Conservation (phyloP, 2,113 vertebrate genomes). For the Grammomys surdaster region DNA sequence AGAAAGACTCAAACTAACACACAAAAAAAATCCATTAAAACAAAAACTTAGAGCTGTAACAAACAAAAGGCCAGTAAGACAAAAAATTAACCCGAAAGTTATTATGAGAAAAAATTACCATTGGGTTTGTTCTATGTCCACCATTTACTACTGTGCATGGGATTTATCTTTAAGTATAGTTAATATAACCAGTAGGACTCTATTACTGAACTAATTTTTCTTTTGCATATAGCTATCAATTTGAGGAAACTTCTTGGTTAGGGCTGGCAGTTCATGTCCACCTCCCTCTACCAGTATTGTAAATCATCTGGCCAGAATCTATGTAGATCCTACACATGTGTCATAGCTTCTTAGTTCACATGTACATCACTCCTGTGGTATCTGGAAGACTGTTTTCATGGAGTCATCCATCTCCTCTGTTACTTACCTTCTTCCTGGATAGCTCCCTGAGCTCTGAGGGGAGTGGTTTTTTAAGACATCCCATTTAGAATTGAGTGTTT, state of each 20-base stretch:
- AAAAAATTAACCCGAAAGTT: not conserved
- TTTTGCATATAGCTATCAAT: not conserved
- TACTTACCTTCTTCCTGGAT: not conserved
- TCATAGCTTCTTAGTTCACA: not conserved
- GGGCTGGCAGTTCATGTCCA: not conserved
- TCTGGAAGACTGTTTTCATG: not conserved
- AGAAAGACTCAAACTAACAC: not conserved
- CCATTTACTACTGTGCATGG: not conserved
- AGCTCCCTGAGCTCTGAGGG: not conserved
- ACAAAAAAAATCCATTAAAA: not conserved
- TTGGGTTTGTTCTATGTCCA: not conserved
- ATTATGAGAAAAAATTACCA: not conserved
- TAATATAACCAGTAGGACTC: not conserved
- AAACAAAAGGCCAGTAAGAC: no score
- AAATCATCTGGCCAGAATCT: not conserved
- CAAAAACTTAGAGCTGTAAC: not conserved
- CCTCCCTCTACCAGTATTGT: not conserved
- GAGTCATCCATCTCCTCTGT: not conserved
- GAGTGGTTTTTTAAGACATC: not conserved
- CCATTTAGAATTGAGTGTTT: not conserved
- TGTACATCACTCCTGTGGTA: rapidly evolving
- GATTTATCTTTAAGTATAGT: not conserved
- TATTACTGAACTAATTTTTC: not conserved
- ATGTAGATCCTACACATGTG: not conserved
- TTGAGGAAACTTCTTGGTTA: not conserved